Evolutionary conservation across 2,888 invertebrate genomes (phyloP).

Genomic region (Hipparchia sbordonii): DNA sequence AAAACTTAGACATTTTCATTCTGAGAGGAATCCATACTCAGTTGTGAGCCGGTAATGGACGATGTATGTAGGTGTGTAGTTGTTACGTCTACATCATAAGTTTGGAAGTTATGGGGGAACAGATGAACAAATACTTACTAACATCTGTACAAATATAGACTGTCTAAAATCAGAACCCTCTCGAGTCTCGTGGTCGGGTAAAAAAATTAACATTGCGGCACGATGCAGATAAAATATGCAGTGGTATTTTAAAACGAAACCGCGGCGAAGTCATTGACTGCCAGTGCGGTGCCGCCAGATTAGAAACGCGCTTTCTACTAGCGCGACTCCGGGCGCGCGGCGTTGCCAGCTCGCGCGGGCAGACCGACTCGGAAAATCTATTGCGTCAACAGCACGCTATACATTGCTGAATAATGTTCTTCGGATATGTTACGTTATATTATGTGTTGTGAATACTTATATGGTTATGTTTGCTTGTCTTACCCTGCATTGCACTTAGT

Average conservation of each 20-base stretch:
- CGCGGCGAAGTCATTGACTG: constrained; percentile 77
- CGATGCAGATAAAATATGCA: constrained; percentile 37
- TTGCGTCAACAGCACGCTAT: constrained; percentile 42
- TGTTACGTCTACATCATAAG: background rate
- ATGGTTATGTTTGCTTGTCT: background rate
- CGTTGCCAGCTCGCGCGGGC: constrained; percentile 66
- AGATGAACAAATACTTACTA: background rate
- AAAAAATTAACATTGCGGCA: background rate
- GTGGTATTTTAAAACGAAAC: constrained; percentile 43
- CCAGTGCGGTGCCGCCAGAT: constrained; percentile 71
- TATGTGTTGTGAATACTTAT: background rate
- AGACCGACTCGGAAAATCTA: constrained; percentile 43
- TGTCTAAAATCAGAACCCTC: background rate
- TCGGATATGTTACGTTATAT: constrained; percentile 11
- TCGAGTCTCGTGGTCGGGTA: background rate
- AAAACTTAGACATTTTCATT: too few species aligned
- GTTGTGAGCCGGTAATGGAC: too few species aligned
- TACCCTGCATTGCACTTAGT: background rate
- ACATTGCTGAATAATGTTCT: constrained; percentile 35
- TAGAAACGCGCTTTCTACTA: constrained; percentile 80
- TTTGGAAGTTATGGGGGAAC: background rate
- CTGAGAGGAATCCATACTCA: too few species aligned
- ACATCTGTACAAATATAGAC: background rate
- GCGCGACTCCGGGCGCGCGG: constrained; percentile 60
- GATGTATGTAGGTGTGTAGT: background rate